Evolutionary conservation across 1,140 invertebrate species (phyloP).

Genomic region (Cotesia vestalis): DNA sequence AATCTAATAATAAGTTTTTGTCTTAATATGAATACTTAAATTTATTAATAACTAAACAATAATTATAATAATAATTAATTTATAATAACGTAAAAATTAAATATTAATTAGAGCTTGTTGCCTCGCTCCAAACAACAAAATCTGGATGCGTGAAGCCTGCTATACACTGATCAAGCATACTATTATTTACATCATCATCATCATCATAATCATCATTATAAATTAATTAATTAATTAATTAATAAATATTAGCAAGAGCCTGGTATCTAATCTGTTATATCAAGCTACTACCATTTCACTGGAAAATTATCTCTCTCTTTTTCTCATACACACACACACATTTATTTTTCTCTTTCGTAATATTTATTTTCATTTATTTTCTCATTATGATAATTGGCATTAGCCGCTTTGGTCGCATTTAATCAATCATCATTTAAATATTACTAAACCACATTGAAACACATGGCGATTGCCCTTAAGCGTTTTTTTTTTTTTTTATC

Average conservation of each 20-base stretch:
- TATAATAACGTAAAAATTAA: conserved; percentile 39
- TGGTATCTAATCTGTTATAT: not conserved
- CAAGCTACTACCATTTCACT: conserved; percentile 26
- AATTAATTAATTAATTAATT: conserved; percentile 20
- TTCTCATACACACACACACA: conserved; percentile 5
- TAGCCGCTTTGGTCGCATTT: no score
- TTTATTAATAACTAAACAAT: no score
- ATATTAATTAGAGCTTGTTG: conserved; percentile 37
- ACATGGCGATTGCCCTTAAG: conserved; percentile 1
- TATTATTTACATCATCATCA: conserved; percentile 38
- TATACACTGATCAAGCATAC: conserved; percentile 42
- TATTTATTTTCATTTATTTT: conserved; percentile 1
- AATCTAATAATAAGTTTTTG: conserved; percentile 3
- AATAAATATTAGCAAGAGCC: conserved; percentile 29
- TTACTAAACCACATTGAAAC: no score
- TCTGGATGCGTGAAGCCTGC: conserved; percentile 31
- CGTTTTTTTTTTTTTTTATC: conserved; percentile 1
- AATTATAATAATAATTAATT: not conserved
- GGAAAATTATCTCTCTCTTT: conserved; percentile 28
- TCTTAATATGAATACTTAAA: conserved; percentile 18
- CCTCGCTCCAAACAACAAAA: not conserved
- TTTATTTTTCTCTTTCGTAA: conserved; percentile 25
- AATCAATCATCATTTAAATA: no score
- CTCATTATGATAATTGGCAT: no score
- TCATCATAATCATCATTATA: not conserved